Evolutionary conservation across 2,888 invertebrate species (phyloP).

Genomic region (Lasius platythorax): DNA sequence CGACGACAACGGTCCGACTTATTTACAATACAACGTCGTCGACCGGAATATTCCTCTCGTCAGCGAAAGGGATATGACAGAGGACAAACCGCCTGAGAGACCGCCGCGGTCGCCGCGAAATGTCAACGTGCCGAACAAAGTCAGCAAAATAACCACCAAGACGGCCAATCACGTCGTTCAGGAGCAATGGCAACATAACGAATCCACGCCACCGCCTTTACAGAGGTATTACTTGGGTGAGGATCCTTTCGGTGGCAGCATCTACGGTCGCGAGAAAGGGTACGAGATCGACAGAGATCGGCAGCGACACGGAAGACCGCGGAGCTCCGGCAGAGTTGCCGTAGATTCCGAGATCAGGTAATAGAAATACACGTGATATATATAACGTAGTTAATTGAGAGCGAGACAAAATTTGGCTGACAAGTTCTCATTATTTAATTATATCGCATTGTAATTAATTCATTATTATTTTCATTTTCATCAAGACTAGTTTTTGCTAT

Average conservation of each 20-base stretch:
- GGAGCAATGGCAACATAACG: constrained; percentile 77
- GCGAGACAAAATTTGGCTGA: constrained; percentile 32
- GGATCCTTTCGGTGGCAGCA: constrained; percentile 94
- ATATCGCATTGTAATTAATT: background rate
- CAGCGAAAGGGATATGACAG: constrained; percentile 79
- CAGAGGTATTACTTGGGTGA: constrained; percentile 95
- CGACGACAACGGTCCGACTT: constrained; percentile 85
- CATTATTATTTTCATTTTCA: background rate
- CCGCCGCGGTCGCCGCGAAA: constrained; percentile 78
- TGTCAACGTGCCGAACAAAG: constrained; percentile 35
- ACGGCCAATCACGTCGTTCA: constrained; percentile 64
- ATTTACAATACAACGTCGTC: constrained; percentile 87
- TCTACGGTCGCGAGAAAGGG: constrained; percentile 94
- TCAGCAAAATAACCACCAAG: constrained; percentile 79
- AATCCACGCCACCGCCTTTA: constrained; percentile 87
- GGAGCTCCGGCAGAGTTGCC: constrained; percentile 55
- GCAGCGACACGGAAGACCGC: constrained; percentile 66
- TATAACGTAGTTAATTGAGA: background rate
- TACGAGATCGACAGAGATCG: constrained; percentile 87
- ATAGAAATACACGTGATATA: constrained; percentile 50
- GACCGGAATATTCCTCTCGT: constrained; percentile 86
- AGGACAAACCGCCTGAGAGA: constrained; percentile 84
- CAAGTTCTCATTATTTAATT: background rate
- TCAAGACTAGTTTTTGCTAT: background rate
- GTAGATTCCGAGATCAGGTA: constrained; percentile 78